Percentiles rank a stretch among this genome's conserved stretches.
Evolutionary conservation across 64 coral and sea anemone species (phyloP).

Genomic region (Montipora sp.): DNA sequence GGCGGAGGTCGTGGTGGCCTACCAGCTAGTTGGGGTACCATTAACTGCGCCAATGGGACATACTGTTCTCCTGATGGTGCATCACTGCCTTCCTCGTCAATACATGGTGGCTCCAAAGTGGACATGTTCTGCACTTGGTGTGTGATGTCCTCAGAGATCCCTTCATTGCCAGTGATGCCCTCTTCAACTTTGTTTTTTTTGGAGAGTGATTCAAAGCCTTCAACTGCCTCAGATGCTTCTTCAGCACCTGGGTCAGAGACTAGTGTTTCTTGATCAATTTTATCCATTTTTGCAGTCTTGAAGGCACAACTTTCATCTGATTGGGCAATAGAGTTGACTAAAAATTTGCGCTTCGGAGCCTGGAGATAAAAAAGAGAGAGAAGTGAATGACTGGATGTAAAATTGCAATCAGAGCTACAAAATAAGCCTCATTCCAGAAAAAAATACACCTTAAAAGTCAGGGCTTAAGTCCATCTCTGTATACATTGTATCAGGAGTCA

Average conservation of each 20-base stretch:
- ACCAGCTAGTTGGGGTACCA: neutral
- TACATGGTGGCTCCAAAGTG: neutral
- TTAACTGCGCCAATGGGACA: neutral
- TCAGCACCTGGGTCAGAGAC: neutral
- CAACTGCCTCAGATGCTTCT: neutral
- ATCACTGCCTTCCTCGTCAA: neutral
- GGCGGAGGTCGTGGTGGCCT: neutral
- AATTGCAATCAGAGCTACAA: no score
- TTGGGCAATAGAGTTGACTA: neutral
- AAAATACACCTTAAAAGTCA: no score
- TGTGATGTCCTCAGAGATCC: neutral
- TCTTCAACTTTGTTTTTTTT: neutral
- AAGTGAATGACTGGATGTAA: no score
- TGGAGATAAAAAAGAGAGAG: neutral
- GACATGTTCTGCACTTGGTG: neutral
- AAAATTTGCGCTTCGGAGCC: conserved; percentile 32
- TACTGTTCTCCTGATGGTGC: neutral
- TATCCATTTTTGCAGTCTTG: conserved; percentile 54
- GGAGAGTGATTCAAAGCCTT: neutral
- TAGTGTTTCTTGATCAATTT: neutral
- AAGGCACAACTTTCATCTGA: neutral
- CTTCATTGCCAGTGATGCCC: neutral
- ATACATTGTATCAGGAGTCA: no score
- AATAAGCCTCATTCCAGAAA: no score
- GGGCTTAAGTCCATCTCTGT: no score